Base-by-base conservation (phyloP, 1,140 invertebrate genomes). In the Mercenaria mercenaria region DNA sequence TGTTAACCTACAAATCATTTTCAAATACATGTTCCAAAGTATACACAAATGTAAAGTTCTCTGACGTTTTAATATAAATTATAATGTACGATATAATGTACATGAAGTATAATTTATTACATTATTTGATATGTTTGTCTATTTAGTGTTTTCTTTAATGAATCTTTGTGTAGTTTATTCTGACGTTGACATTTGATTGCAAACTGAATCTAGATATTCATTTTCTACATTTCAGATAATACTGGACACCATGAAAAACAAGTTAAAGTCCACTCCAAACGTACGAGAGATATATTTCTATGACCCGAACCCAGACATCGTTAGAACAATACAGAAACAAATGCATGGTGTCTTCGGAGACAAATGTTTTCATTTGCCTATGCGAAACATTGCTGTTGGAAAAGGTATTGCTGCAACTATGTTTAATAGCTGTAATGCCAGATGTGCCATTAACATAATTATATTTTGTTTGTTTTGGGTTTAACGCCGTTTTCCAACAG, bases 261-360 rank as follows among this genome's bases (percentile, higher is more conserved):
- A 61, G 39, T 26, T 64, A 11, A 67, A 82, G 39, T 26, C 18
- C 2, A 61, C 18, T n/a, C 56, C 56, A 67, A 82, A 82, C 11
- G 56, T 82, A 20, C 80, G 80, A 23, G 80, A 82, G 37, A 67
- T 82, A 34, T 82, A n/a, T 39, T 64, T 82, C 59, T 61, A 64
- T 18, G 80, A 82, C 39, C 18, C 26, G 3, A 64, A 82, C 29
- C 80, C 50, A 43, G 39, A 61, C 2, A 37, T 41, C 6, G 80
- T 67, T 34, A 56, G 59, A 26, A 82, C 80, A 26, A 82, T 82
- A 39, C 80, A 82, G 39, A 61, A 64, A 67, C 52, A 82, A 67
- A 82, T 82, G 80, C 56, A 82, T 11, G 37, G 20, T 10, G 23
- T 41, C 0, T 82, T 82, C 34, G 80, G 80, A 26, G 59, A 67